Evolutionary conservation across 2,888 invertebrate genomes (phyloP), one percentile per base, ranked within the genome.

Genomic region (Lottia scabra): DNA sequence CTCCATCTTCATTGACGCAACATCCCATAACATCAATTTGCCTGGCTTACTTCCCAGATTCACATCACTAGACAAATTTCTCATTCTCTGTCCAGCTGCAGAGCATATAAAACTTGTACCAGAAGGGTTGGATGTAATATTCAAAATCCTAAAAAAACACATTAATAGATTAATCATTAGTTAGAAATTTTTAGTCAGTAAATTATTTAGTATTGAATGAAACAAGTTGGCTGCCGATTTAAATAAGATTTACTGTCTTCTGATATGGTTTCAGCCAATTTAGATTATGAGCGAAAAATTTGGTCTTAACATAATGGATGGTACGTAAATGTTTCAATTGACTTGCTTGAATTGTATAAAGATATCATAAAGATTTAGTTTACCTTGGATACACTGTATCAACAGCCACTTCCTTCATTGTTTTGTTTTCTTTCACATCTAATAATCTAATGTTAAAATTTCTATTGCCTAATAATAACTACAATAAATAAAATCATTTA

Each of bases 381-480:
- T 74, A 83, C 89, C 87, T 87, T 16, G 87, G 86, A 72, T 81
- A 87, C 67, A 80, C 81, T 44, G 78, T 71, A 70, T 89, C 88
- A 44, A 83, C 80, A 38, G 82, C 88, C 8, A 92, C 90, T 81
- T 93, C 92, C 91, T 91, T 91, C 13, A 92, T 85, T 4, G 91
- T 91, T 83, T 92, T 92, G 81, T 91, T 91, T 71, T 93, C 92
- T 64, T 91, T 90, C 1, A 91, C 91, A 84, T 93, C 93, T 85
- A 92, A 92, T 19, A 93, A 81, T 69, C 92, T 90, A 16, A 93
- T 90, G 30, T 90, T 86, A 23, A 92, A 92, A 69, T 91, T 90
- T 70, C 91, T 91, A 79, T 91, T 92, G 6, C 92, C 93, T 71
- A 92, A 90, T 44, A 93, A 87, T 72, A 93, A 89, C 90, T 90